Evolutionary conservation across 1,140 invertebrate genomes (phyloP).

Genomic region (Protaetia brevitarsis): DNA sequence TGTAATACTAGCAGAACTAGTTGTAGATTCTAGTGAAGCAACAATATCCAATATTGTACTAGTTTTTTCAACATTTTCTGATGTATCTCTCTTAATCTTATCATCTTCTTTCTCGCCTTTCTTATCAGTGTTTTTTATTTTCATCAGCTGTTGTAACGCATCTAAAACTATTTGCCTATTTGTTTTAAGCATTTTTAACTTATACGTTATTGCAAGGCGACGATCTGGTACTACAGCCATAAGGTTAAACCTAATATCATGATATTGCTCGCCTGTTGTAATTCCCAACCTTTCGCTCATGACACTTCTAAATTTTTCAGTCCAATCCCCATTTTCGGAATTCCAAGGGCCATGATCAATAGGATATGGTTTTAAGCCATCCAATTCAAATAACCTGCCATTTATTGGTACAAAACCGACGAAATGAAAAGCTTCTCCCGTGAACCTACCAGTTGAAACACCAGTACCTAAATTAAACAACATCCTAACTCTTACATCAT

Average conservation of each 20-base stretch:
- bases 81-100: conserved; percentile 43
- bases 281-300: conserved; percentile 91
- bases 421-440: conserved; percentile 97
- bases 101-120: conserved; percentile 36
- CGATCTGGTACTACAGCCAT: conserved; percentile 97
- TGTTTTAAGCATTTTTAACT: conserved; percentile 81
- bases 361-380: conserved; percentile 93
- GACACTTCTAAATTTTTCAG: conserved; percentile 90
- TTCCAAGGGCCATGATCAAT: conserved; percentile 95
- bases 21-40: conserved; percentile 10
- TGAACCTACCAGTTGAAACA: conserved; percentile 52
- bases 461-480: conserved; percentile 38
- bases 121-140: conserved; percentile 57
- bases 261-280: conserved; percentile 85
- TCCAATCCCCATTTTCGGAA: conserved; percentile 70
- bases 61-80: conserved; percentile 33
- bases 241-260: conserved; percentile 93
- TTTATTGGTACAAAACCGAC: conserved; percentile 97
- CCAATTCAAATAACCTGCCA: conserved; percentile 90
- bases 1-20: not conserved
- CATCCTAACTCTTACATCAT: not conserved
- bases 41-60: conserved; percentile 14
- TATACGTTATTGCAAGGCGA: conserved; percentile 81
- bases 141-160: conserved; percentile 77
- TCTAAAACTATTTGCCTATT: conserved; percentile 89